Percentiles rank a stretch among this genome's conserved stretches.
These are phyloP conservation scores for Octomys mimax DNA, from an alignment of 2,797 vertebrate species.

Conservation along the genomic window DNA sequence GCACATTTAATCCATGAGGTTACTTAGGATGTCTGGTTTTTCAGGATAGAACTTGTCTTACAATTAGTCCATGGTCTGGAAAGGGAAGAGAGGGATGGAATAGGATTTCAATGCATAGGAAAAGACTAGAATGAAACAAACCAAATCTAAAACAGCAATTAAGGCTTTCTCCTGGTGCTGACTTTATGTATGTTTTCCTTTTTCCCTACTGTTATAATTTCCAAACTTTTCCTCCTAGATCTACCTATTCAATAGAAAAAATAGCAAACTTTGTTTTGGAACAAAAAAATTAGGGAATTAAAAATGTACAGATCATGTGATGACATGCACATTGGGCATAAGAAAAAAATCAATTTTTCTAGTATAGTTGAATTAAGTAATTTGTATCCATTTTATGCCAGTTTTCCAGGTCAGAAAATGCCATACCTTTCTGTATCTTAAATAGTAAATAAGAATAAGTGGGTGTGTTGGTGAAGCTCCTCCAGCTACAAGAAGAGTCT, in stretches of 20 bases:
- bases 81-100: neutral
- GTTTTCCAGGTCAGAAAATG: slow-evolving; percentile 21
- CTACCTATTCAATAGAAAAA: neutral
- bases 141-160: neutral
- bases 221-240: neutral
- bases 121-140: slow-evolving; percentile 9
- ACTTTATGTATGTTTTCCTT: neutral
- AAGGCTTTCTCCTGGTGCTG: neutral
- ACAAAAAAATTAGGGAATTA: neutral
- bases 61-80: neutral
- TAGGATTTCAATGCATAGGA: neutral
- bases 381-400: neutral
- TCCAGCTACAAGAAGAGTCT: neutral
- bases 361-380: neutral
- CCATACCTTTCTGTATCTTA: neutral
- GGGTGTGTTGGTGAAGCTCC: neutral
- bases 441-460: neutral
- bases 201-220: neutral
- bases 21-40: neutral
- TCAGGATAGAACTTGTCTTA: neutral
- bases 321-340: neutral
- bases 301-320: neutral
- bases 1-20: neutral
- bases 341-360: neutral
- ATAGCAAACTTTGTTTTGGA: neutral